These are phyloP conservation scores for Panopea generosa DNA, from an alignment of 2,888 invertebrate genomes.

Conservation along the genomic window DNA sequence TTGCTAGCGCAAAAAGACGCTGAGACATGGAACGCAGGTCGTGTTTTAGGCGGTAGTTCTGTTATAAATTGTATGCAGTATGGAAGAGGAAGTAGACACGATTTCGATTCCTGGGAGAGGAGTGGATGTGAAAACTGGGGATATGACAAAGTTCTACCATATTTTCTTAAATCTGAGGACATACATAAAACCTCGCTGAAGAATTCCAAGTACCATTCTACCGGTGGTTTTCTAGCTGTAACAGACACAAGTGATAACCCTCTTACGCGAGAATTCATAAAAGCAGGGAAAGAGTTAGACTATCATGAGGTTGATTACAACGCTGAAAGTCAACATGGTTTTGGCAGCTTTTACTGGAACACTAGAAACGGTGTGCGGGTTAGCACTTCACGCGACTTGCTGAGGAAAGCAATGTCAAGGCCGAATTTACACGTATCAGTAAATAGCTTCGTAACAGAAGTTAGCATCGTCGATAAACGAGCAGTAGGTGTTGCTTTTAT, in stretches of 20 bases:
- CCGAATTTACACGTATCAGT: conserved; percentile 72
- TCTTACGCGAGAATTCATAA: conserved; percentile 1
- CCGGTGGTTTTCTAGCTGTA: conserved; percentile 19
- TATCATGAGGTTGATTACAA: conserved; percentile 37
- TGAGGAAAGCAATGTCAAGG: conserved; percentile 70
- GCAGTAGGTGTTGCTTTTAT: conserved; percentile 72
- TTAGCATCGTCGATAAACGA: conserved; percentile 61
- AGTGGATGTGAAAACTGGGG: conserved; percentile 34
- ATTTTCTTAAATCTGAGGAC: conserved; percentile 37
- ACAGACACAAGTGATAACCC: not conserved
- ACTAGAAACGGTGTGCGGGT: conserved; percentile 72
- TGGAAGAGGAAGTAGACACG: conserved; percentile 21
- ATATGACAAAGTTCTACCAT: conserved; percentile 32
- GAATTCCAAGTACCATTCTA: conserved; percentile 5
- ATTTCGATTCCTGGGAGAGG: conserved; percentile 23
- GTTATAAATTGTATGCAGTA: conserved; percentile 18
- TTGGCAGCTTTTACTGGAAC: conserved; percentile 18
- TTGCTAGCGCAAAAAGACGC: not conserved
- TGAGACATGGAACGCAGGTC: conserved; percentile 9
- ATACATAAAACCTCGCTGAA: not conserved
- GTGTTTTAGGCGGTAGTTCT: conserved; percentile 6
- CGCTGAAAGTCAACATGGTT: conserved; percentile 5
- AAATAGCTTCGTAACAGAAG: conserved; percentile 66
- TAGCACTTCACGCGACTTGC: conserved; percentile 77
- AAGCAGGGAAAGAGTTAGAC: conserved; percentile 16